Evolutionary conservation across 2,113 vertebrate genomes (phyloP).

Genomic region (Larimichthys crocea): DNA sequence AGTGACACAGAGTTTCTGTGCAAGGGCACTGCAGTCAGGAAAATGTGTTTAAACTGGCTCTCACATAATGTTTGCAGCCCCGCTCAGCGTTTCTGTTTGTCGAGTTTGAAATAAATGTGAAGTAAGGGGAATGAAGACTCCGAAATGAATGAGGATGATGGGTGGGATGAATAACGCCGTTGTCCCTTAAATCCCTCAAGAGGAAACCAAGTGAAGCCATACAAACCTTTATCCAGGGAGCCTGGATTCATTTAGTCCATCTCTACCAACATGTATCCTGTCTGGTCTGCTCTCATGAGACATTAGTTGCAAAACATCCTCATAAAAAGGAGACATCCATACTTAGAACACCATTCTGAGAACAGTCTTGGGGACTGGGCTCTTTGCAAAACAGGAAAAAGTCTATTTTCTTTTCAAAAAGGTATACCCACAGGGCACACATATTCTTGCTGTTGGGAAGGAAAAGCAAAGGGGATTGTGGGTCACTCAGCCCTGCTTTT

Average conservation of each 20-base stretch:
- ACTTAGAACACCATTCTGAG: constrained; percentile 17
- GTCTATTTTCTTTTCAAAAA: constrained; percentile 69
- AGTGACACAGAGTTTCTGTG: constrained; percentile 1
- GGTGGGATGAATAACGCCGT: constrained; percentile 32
- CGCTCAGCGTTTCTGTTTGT: background rate
- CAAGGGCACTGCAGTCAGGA: background rate
- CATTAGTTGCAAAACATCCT: constrained; percentile 36
- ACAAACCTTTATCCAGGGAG: constrained; percentile 4
- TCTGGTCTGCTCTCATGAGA: constrained; percentile 32
- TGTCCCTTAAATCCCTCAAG: constrained; percentile 1
- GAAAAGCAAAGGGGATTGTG: constrained; percentile 53
- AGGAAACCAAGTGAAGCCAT: constrained; percentile 32
- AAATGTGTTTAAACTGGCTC: background rate
- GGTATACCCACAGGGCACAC: constrained; percentile 50
- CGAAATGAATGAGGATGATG: constrained; percentile 6
- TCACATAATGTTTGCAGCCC: constrained; percentile 6
- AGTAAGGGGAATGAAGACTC: background rate
- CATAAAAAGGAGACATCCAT: constrained; percentile 25
- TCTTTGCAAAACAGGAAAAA: constrained; percentile 75
- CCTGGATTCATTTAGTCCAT: constrained; percentile 31
- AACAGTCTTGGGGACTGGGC: constrained; percentile 41
- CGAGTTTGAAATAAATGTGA: background rate
- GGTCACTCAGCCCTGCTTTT: constrained; percentile 55
- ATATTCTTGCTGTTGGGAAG: constrained; percentile 47
- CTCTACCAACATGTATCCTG: constrained; percentile 36